These are phyloP conservation scores for Enteromius mattozi DNA, from an alignment of 2,797 vertebrate genomes.

Conservation along the genomic window DNA sequence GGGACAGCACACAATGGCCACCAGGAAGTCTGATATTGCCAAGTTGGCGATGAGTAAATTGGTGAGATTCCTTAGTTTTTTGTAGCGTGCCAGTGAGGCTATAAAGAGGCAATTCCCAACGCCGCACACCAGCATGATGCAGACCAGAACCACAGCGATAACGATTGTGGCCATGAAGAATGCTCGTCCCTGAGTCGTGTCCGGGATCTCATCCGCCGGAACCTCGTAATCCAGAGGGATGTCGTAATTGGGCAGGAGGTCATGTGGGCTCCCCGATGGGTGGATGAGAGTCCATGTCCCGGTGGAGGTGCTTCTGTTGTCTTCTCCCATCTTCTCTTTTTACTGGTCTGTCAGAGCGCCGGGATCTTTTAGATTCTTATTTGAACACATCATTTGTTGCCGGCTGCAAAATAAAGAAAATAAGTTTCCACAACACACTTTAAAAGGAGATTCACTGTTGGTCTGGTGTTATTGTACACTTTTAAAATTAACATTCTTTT, in stretches of 20 bases:
- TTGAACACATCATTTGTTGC: background rate
- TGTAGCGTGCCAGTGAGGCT: constrained; percentile 86
- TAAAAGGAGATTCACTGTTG: background rate
- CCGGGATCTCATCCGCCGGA: constrained; percentile 84
- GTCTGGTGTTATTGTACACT: background rate
- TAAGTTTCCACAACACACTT: background rate
- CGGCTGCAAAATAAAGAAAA: background rate
- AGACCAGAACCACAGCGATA: constrained; percentile 85
- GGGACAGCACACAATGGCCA: constrained; percentile 94
- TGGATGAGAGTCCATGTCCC: constrained; percentile 60
- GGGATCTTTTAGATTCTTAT: background rate
- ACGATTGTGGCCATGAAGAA: constrained; percentile 92
- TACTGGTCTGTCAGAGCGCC: background rate
- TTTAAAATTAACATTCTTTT: background rate
- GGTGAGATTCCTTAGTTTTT: constrained; percentile 94
- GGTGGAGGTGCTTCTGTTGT: constrained; percentile 69
- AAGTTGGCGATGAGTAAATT: constrained; percentile 96
- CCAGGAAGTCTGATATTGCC: constrained; percentile 95
- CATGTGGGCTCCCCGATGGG: constrained; percentile 66
- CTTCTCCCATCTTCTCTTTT: constrained; percentile 70
- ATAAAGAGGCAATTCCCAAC: constrained; percentile 95
- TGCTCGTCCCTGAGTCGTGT: constrained; percentile 88
- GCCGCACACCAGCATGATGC: constrained; percentile 95
- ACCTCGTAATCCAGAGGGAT: constrained; percentile 83
- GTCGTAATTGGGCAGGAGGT: constrained; percentile 78